Conservation (phyloP, 1,140 invertebrate genomes). For the Phymorhynchus buccinoides region DNA sequence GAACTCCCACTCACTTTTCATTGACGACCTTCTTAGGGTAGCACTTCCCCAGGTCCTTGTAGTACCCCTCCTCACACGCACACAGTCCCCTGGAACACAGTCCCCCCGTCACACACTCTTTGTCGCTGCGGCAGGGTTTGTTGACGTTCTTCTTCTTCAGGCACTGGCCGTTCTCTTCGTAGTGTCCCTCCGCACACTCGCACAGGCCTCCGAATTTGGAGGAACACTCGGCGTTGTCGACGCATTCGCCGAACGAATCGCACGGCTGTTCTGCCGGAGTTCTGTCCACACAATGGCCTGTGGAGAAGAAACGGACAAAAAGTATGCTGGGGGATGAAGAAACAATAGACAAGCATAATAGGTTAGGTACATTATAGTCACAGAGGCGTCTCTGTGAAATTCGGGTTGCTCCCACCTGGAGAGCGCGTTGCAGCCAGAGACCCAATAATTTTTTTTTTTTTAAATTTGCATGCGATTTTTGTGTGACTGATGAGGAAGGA, state of each 20-base stretch:
- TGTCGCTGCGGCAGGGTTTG: conserved; percentile 25
- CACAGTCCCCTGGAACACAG: conserved; percentile 21
- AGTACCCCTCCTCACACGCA: conserved; percentile 35
- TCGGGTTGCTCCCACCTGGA: too few relatives aligned
- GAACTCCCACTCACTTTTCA: conserved; percentile 21
- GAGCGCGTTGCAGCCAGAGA: too few relatives aligned
- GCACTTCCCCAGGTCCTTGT: conserved; percentile 33
- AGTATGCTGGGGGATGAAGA: too few relatives aligned
- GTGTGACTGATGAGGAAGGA: too few relatives aligned
- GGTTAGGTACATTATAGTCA: too few relatives aligned
- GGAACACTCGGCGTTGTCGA: conserved; percentile 39
- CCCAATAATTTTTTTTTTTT: too few relatives aligned
- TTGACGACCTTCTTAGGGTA: conserved; percentile 29
- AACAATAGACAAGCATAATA: too few relatives aligned
- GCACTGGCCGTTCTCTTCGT: conserved; percentile 26
- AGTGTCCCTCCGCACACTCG: conserved; percentile 35
- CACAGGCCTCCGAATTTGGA: conserved; percentile 20
- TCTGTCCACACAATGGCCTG: conserved; percentile 29
- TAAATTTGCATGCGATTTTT: too few relatives aligned
- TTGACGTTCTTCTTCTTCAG: conserved; percentile 30
- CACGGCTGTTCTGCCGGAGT: conserved; percentile 33
- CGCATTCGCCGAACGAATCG: conserved; percentile 35
- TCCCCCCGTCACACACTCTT: conserved; percentile 37
- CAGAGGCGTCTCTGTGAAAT: too few relatives aligned
- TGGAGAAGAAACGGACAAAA: too few relatives aligned